A percentile compares a stretch with the other conserved stretches of the same genome.
Conservation (phyloP, 2,888 invertebrate species). For the Tenodera sinensis region DNA sequence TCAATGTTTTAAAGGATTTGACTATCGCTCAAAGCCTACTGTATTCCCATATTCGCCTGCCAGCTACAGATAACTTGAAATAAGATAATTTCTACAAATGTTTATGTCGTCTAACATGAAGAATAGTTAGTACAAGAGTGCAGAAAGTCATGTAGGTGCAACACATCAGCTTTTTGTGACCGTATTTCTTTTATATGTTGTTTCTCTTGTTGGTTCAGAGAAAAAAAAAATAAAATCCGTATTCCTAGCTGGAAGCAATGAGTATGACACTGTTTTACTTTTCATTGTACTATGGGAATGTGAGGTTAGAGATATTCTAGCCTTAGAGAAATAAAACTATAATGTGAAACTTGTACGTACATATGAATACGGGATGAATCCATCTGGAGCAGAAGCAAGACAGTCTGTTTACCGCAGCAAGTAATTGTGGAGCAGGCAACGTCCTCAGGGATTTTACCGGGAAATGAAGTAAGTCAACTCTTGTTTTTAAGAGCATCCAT, state of each 20-base stretch:
- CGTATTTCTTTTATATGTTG: too few species aligned
- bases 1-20: too few species aligned
- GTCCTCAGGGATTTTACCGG: not conserved
- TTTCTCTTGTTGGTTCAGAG: too few species aligned
- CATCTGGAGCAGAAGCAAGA: not conserved
- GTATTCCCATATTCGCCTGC: too few species aligned
- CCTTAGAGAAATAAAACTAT: not conserved
- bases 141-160: too few species aligned
- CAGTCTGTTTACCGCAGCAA: not conserved
- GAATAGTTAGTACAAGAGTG: too few species aligned
- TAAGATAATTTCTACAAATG: too few species aligned
- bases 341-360: not conserved
- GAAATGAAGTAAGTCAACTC: not conserved
- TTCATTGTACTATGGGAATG: not conserved
- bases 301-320: not conserved
- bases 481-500: not conserved
- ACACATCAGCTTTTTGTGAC: too few species aligned
- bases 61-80: too few species aligned
- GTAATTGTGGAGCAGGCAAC: not conserved
- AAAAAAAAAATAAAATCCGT: not conserved
- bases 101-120: too few species aligned
- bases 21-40: too few species aligned
- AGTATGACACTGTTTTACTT: not conserved
- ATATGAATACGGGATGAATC: not conserved
- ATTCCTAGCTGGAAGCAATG: not conserved